These are phyloP conservation scores for Recurvirostra avosetta DNA, from an alignment of 2,113 vertebrate genomes.

Conservation along the genomic window DNA sequence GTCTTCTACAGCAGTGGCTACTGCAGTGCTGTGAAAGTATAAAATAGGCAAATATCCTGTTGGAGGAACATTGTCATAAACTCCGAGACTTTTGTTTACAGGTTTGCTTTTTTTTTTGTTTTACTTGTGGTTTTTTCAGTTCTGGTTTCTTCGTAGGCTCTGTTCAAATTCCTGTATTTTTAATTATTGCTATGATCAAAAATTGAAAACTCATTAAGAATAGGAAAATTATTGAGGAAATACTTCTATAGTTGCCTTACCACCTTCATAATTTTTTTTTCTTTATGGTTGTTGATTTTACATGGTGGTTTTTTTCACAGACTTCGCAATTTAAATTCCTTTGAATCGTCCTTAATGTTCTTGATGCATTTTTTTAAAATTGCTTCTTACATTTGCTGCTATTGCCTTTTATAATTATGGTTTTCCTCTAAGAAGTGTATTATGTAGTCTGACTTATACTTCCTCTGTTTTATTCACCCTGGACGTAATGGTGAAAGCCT, in stretches of 20 bases:
- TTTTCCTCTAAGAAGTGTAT: background rate
- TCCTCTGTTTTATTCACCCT: background rate
- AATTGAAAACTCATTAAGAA: background rate
- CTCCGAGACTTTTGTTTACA: background rate
- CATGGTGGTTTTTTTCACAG: background rate
- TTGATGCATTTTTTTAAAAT: background rate
- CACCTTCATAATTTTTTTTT: background rate
- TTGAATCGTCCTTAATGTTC: background rate
- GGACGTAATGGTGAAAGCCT: background rate
- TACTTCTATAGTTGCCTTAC: background rate
- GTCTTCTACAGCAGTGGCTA: background rate
- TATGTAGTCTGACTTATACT: background rate
- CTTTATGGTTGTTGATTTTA: background rate
- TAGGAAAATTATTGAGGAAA: background rate
- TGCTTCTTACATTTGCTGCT: background rate
- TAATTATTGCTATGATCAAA: background rate
- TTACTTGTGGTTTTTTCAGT: background rate
- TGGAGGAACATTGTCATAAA: background rate
- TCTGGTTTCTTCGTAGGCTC: background rate
- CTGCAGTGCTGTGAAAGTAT: background rate
- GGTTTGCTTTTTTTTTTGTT: background rate
- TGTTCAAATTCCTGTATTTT: background rate
- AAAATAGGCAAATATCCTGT: background rate
- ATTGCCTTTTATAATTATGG: background rate
- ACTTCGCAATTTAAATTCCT: background rate